Conservation (phyloP, 1,140 invertebrate species). For the Bombus confusus region DNA sequence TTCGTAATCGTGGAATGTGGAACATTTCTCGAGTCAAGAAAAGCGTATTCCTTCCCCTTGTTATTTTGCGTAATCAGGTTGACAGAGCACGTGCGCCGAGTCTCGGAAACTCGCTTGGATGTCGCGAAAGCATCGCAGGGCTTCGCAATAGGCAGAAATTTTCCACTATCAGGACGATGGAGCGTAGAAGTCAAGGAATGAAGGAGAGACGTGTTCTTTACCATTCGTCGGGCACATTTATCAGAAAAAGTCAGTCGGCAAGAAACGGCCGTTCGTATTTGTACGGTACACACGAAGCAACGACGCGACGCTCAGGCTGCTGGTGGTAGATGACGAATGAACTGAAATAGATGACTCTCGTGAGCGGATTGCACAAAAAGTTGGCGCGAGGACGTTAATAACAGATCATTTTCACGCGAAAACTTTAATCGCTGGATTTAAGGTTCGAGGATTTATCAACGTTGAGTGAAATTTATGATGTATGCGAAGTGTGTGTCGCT, state of each 20-base stretch:
- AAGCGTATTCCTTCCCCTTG: neutral
- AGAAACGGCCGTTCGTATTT: neutral
- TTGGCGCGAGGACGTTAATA: slow-evolving; percentile 32
- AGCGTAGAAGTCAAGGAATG: neutral
- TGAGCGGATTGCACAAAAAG: slow-evolving; percentile 10
- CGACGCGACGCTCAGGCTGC: neutral
- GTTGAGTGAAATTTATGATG: slow-evolving; percentile 3
- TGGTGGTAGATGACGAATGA: slow-evolving; percentile 34
- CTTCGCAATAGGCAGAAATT: neutral
- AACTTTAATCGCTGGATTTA: slow-evolving; percentile 26
- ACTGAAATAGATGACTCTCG: slow-evolving; percentile 24
- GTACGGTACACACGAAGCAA: neutral
- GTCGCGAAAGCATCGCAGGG: neutral
- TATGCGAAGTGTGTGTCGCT: neutral
- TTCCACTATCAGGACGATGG: neutral
- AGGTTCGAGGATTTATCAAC: slow-evolving; percentile 23
- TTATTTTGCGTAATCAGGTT: too few species aligned
- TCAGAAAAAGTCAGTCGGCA: slow-evolving; percentile 24
- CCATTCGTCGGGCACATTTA: slow-evolving; percentile 28
- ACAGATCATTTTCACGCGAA: slow-evolving; percentile 32
- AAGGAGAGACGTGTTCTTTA: slow-evolving; percentile 17
- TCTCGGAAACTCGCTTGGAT: neutral
- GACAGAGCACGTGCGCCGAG: neutral
- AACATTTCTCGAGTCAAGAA: neutral
- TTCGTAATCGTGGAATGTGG: neutral